Evolutionary conservation across 2,113 vertebrate genomes (phyloP).

Genomic region (Ptilorrhoa leucosticta): DNA sequence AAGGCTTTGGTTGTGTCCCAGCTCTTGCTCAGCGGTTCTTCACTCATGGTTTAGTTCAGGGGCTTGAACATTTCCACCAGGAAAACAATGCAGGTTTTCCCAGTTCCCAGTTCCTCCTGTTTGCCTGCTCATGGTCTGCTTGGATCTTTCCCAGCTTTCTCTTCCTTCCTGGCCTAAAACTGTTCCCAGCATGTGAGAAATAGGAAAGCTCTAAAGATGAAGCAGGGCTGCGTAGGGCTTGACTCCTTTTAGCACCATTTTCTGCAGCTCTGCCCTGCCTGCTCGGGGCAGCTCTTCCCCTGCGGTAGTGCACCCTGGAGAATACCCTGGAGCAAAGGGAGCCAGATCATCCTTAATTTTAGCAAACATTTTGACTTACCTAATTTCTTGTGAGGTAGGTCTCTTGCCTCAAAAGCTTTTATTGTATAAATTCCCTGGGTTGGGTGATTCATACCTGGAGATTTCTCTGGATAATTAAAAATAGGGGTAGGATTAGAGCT

Average conservation of each 20-base stretch:
- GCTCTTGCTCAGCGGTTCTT: background rate
- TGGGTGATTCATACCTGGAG: constrained; percentile 43
- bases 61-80: background rate
- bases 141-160: background rate
- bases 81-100: background rate
- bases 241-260: background rate
- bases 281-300: background rate
- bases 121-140: background rate
- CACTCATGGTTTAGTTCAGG: background rate
- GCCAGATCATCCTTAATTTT: background rate
- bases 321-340: background rate
- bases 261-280: background rate
- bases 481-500: constrained; percentile 38
- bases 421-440: background rate
- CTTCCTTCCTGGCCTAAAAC: background rate
- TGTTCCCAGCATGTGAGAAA: background rate
- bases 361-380: constrained; percentile 18
- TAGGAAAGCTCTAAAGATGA: background rate
- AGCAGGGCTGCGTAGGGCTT: background rate
- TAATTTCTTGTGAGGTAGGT: background rate
- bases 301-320: background rate
- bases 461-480: constrained; percentile 53
- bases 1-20: background rate
- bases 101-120: background rate
- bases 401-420: constrained; percentile 36